Percentiles rank a stretch among this genome's conserved stretches.
Evolutionary conservation across 2,888 invertebrate species (phyloP).

Genomic region (Pollenia angustigena): DNA sequence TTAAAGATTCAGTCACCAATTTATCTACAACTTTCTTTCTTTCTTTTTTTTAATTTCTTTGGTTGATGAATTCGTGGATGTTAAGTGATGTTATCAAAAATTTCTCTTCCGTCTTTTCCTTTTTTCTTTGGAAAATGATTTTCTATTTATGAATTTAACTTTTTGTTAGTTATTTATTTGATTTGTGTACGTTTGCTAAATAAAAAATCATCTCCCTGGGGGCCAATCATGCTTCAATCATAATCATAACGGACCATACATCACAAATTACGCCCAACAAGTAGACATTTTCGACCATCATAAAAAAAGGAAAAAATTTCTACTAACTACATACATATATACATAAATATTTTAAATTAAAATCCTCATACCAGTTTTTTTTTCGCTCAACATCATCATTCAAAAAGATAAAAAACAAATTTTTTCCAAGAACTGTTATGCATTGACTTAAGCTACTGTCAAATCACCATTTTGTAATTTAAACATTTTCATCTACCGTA

Average conservation of each 20-base stretch:
- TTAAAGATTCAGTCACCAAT: slow-evolving; percentile 49
- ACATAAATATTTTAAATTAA: slow-evolving; percentile 55
- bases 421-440: slow-evolving; percentile 62
- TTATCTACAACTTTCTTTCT: slow-evolving; percentile 41
- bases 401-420: slow-evolving; percentile 7
- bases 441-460: slow-evolving; percentile 66
- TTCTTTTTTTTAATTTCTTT: neutral
- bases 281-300: slow-evolving; percentile 22
- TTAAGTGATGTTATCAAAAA: slow-evolving; percentile 61
- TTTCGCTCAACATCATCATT: slow-evolving; percentile 43
- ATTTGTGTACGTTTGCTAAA: slow-evolving; percentile 33
- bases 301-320: slow-evolving; percentile 29
- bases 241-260: slow-evolving; percentile 54
- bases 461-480: slow-evolving; percentile 69
- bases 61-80: slow-evolving; percentile 54
- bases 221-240: slow-evolving; percentile 60
- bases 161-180: slow-evolving; percentile 30
- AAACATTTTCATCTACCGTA: slow-evolving; percentile 45
- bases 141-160: slow-evolving; percentile 61
- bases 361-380: slow-evolving; percentile 59
- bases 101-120: neutral
- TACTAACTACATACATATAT: slow-evolving; percentile 8
- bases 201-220: slow-evolving; percentile 34
- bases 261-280: neutral
- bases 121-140: slow-evolving; percentile 35